phyloP scores from a whole-genome alignment of 2,797 vertebrate genomes.

The Anomalospiza imberbis region DNA sequence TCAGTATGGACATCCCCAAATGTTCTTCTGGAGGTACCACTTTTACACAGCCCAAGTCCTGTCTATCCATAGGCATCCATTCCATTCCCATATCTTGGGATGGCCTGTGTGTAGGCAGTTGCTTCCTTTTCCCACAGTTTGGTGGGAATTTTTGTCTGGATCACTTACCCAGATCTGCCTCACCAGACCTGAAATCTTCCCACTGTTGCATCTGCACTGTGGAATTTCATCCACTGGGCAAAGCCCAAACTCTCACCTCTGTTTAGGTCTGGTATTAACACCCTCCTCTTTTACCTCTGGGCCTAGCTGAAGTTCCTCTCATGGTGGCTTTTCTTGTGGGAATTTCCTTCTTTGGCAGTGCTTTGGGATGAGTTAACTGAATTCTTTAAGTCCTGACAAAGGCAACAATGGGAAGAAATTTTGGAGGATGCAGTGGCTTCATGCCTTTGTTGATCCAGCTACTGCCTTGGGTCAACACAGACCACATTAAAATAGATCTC shows the following conservation, averaged over 20 bases:
- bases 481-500: not conserved
- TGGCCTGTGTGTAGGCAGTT: too few species aligned
- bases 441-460: rapidly evolving
- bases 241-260: not conserved
- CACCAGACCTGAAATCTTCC: not conserved
- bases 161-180: not conserved
- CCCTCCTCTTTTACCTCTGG: not conserved
- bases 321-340: not conserved
- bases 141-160: not conserved
- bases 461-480: not conserved
- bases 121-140: not conserved
- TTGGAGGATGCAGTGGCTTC: not conserved
- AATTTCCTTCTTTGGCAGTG: not conserved
- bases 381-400: not conserved
- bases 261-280: not conserved
- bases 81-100: not conserved
- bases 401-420: not conserved
- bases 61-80: rapidly evolving
- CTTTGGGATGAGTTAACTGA: not conserved
- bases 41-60: not conserved
- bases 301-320: not conserved
- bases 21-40: not conserved
- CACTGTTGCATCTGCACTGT: not conserved
- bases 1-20: not conserved
- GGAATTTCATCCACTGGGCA: rapidly evolving